These are phyloP conservation scores for Morpho helenor DNA, from an alignment of 2,888 invertebrate genomes.

Conservation along the genomic window DNA sequence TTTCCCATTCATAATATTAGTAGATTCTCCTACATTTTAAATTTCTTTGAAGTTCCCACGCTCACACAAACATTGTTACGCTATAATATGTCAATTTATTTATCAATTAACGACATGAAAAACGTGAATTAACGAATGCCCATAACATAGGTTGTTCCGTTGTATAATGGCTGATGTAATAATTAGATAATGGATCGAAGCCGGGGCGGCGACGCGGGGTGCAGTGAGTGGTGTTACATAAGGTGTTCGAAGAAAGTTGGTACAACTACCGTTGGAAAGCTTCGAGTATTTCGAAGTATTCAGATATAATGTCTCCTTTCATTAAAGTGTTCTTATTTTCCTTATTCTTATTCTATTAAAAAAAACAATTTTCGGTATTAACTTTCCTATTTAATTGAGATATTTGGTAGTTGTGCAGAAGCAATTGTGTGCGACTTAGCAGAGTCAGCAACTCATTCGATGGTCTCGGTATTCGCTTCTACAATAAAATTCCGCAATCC, in stretches of 20 bases:
- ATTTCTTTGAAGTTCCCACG: no score
- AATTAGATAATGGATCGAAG: conserved; percentile 69
- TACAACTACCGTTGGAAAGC: conserved; percentile 8
- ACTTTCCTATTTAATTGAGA: no score
- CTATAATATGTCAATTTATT: conserved; percentile 2
- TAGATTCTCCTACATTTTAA: no score
- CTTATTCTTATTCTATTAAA: not conserved
- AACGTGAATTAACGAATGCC: conserved; percentile 41
- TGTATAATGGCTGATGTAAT: conserved; percentile 55
- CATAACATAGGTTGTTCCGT: conserved; percentile 39
- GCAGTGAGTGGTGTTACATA: conserved; percentile 53
- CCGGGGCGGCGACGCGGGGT: conserved; percentile 36
- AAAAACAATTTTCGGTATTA: no score
- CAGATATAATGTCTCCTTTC: not conserved
- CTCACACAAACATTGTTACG: no score
- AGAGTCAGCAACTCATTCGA: no score
- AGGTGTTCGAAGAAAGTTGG: conserved; percentile 46
- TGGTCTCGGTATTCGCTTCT: no score
- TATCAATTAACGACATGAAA: conserved; percentile 11
- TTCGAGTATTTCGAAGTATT: conserved; percentile 1
- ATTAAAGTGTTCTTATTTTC: not conserved
- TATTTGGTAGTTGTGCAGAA: no score
- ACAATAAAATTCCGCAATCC: no score
- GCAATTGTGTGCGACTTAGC: no score
- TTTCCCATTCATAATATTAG: no score